A percentile compares a stretch with the other conserved stretches of the same genome.
These are phyloP conservation scores for Otolemur garnettii DNA, from an alignment of 2,113 vertebrate genomes.

Conservation along the genomic window DNA sequence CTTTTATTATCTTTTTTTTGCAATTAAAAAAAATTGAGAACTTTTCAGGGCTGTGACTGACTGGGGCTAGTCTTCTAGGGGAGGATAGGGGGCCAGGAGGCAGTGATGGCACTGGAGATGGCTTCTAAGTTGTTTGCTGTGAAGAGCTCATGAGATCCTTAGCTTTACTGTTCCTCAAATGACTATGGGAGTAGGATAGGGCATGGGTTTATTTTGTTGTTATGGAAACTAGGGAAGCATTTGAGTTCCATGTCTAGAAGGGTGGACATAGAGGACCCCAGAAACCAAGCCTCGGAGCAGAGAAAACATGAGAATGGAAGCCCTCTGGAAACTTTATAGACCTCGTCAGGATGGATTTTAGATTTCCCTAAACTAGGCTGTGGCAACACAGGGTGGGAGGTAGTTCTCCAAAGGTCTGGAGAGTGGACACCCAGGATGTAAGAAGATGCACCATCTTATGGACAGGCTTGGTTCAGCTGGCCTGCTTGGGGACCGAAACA, in stretches of 20 bases:
- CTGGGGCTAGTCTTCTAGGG: background rate
- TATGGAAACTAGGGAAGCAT: slow-evolving; percentile 35
- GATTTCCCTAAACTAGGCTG: background rate
- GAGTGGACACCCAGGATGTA: background rate
- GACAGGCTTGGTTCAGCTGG: background rate
- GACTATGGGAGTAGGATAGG: background rate
- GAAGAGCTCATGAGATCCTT: background rate
- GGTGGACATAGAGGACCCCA: background rate
- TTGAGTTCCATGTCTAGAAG: background rate
- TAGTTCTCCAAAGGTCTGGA: background rate
- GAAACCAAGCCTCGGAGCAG: background rate
- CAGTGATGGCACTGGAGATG: background rate
- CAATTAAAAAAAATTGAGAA: background rate
- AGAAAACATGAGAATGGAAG: background rate
- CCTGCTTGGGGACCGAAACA: background rate
- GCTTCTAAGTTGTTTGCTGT: background rate
- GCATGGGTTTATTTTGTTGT: background rate
- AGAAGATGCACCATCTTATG: background rate
- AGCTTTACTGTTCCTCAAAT: background rate
- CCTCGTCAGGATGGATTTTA: background rate
- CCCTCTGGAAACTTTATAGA: background rate
- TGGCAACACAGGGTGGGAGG: background rate
- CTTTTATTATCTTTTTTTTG: background rate
- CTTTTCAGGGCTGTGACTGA: background rate
- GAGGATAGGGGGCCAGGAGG: background rate